Evolutionary conservation across 2,888 invertebrate species (phyloP).

Genomic region (Colletes collaris): DNA sequence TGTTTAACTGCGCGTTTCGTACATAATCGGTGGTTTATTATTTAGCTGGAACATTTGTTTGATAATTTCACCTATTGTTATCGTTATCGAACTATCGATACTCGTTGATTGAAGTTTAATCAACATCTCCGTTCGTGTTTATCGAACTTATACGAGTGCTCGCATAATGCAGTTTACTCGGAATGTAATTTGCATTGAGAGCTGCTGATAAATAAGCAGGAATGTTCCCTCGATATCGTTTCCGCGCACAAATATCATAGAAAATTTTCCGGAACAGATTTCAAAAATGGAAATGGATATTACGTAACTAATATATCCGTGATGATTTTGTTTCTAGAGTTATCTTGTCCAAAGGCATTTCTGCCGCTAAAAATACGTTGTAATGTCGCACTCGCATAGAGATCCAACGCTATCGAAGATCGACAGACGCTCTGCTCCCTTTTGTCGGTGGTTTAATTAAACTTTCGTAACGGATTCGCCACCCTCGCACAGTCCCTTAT

Average conservation of each 20-base stretch:
- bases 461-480: slow-evolving; percentile 59
- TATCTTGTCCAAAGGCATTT: too few species aligned
- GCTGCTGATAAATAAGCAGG: slow-evolving; percentile 1
- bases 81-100: not conserved
- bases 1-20: too few species aligned
- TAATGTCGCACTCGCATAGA: not conserved
- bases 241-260: too few species aligned
- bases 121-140: not conserved
- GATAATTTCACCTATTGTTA: not conserved
- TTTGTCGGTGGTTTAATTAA: slow-evolving; percentile 65
- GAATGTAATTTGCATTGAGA: slow-evolving; percentile 6
- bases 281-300: too few species aligned
- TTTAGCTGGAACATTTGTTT: not conserved
- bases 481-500: slow-evolving; percentile 30
- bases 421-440: not conserved
- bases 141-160: not conserved
- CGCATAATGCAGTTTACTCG: too few species aligned
- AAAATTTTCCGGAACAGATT: too few species aligned
- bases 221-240: not conserved
- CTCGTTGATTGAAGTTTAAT: not conserved
- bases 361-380: too few species aligned
- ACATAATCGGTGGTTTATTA: too few species aligned
- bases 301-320: too few species aligned
- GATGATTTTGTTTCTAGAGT: too few species aligned
- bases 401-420: slow-evolving; percentile 7